Evolutionary conservation across 1,140 invertebrate species (phyloP), one percentile per base, ranked within the genome.

Genomic region (Acromyrmex echinatior): DNA sequence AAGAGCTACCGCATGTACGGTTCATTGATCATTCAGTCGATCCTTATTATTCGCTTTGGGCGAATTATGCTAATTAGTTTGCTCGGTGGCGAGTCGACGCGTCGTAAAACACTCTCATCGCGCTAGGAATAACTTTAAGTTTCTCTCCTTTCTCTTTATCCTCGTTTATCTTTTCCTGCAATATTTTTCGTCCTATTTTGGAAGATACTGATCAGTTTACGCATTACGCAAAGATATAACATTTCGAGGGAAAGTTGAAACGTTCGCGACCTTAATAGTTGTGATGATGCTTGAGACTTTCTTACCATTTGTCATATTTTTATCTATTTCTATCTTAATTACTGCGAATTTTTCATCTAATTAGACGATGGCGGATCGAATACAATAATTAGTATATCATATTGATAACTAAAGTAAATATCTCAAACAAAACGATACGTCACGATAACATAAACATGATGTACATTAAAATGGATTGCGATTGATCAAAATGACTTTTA

Each of bases 211-310:
- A 86, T 86, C 62, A 45, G 39, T 62, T 62, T 62, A 73, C 68
- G 65, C 71, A 31, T 31, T 84, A 70, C 56, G 68, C 76, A 70
- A 71, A 77, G 56, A 77, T 86, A 35, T 39, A 21, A 68, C 3
- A 86, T 90, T 89, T 89, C 63, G 76, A 81, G 58, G 51, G 39
- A 82, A 87, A 90, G 87, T 88, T 86, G 76, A 73, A 89, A 71
- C 12, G 31, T 56, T 65, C 31, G 14, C 5, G 70, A 63, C 28
- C 60, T 89, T 89, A 88, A 88, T 88, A 80, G 88, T 56, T 51
- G 82, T 45, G 60, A 66, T 35, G 66, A 63, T 58, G 31, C 62
- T 62, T 28, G 62, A 86, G 74, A 90, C 63, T 86, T 86, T 86
- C 81, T 62, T 60, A 77, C 28, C 70, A 71, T 81, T 77, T 53